These are phyloP conservation scores for Xylota sylvarum DNA, from an alignment of 2,888 invertebrate genomes.

Conservation along the genomic window DNA sequence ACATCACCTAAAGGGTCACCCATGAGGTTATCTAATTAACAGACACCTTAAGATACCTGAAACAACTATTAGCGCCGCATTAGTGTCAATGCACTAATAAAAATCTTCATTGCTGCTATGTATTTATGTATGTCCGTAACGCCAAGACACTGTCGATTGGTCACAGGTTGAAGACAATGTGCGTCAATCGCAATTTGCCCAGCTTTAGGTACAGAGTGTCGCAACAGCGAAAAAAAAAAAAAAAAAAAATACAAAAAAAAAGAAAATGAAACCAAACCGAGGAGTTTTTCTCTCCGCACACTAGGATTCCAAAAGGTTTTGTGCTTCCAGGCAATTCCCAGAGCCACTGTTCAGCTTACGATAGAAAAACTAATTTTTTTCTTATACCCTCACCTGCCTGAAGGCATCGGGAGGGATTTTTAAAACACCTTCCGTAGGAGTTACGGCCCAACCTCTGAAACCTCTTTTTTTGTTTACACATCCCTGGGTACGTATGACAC, in stretches of 20 bases:
- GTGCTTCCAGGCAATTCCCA: constrained; percentile 48
- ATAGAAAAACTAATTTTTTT: constrained; percentile 42
- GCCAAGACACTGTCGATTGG: constrained; percentile 25
- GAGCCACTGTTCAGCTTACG: constrained; percentile 45
- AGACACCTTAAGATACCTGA: constrained; percentile 4
- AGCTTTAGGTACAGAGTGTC: constrained; percentile 25
- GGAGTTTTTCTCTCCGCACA: constrained; percentile 33
- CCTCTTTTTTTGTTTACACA: constrained; percentile 54
- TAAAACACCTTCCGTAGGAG: constrained; percentile 57
- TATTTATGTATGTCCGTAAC: constrained; percentile 2
- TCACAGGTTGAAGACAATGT: constrained; percentile 54
- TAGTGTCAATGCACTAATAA: constrained; percentile 47
- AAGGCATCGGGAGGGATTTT: constrained; percentile 55
- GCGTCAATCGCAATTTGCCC: constrained; percentile 47
- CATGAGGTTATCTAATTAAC: constrained; percentile 23
- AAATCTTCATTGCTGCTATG: not conserved
- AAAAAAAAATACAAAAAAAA: too few relatives aligned
- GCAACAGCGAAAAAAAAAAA: too few relatives aligned
- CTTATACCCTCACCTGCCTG: constrained; percentile 33
- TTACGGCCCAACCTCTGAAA: constrained; percentile 59
- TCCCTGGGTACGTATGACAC: constrained; percentile 62
- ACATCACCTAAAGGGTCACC: not conserved
- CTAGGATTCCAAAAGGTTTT: constrained; percentile 27
- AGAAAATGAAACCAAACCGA: constrained; percentile 33
- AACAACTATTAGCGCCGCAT: constrained; percentile 11